Evolutionary conservation across 2,113 vertebrate species (phyloP), one percentile per base, ranked within the genome.

Genomic region (Urocitellus parryii): DNA sequence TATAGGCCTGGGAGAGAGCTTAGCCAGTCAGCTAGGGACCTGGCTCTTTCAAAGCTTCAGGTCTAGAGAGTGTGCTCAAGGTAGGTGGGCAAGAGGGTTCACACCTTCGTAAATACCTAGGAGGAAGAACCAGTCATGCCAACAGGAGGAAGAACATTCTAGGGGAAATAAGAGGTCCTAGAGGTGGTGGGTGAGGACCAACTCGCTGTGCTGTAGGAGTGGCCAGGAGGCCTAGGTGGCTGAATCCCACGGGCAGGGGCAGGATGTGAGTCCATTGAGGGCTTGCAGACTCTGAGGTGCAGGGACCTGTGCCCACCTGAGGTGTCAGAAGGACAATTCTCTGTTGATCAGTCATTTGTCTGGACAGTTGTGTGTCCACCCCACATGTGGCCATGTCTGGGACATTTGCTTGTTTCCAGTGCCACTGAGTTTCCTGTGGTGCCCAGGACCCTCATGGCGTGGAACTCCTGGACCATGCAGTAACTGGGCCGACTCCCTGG

Each of bases 361-460:
- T 34, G 11, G 32, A 2, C 34, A 29, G 24, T 29, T 29, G 22
- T 56, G 32, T 86, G 20, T 5, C 1, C 2, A 45, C 0, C 18
- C 2, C 16, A 77, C 20, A 27, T 53, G 29, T 34, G 17, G 37
- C 29, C 11, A 0, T 27, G 42, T 53, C 56, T 61, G 8, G 68
- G 37, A 72, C 20, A 10, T 29, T 48, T 18, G 4, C 18, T 83
- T 32, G 22, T 72, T 25, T 25, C 2, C 25, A 53, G 20, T 53
- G 37, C 86, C 16, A 10, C 48, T 8, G 2, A 5, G 3, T 4
- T 5, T n/a, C 51, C 48, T 45, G 5, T 20, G 32, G 12, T 1
- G 17, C 32, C 0, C 0, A 34, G 82, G n/a, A 1, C 0, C 9
- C 20, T 32, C 25, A 14, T 1, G 4, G 6, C 5, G 0, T 42